These are phyloP conservation scores for Drosophila hamatofila DNA, from an alignment of 2,888 invertebrate species.

Conservation along the genomic window DNA sequence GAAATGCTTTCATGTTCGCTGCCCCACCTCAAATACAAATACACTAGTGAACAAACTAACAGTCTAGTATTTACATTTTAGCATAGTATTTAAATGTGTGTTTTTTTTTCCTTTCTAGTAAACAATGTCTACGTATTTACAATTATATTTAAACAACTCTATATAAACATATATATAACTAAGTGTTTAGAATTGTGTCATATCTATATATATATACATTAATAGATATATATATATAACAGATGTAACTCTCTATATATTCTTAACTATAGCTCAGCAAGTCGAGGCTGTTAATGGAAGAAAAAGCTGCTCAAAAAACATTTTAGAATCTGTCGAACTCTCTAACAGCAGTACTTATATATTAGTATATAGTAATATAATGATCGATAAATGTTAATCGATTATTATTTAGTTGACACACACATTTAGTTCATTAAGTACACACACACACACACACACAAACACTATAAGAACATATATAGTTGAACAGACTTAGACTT, in stretches of 20 bases:
- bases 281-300: slow-evolving; percentile 47
- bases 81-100: slow-evolving; percentile 71
- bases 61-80: slow-evolving; percentile 54
- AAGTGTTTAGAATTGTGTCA: slow-evolving; percentile 70
- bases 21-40: slow-evolving; percentile 1
- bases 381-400: slow-evolving; percentile 36
- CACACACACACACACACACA: slow-evolving; percentile 15
- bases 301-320: slow-evolving; percentile 25
- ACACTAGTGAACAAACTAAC: slow-evolving; percentile 19
- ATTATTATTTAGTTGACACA: slow-evolving; percentile 52
- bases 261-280: slow-evolving; percentile 49
- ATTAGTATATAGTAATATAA: slow-evolving; percentile 54
- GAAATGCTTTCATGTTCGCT: slow-evolving; percentile 29
- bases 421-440: slow-evolving; percentile 24
- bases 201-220: slow-evolving; percentile 47
- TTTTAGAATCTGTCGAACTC: slow-evolving; percentile 37
- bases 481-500: slow-evolving; percentile 61
- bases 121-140: slow-evolving; percentile 65
- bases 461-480: slow-evolving; percentile 35
- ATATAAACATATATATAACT: slow-evolving; percentile 28
- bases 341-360: slow-evolving; percentile 35
- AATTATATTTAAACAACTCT: slow-evolving; percentile 31
- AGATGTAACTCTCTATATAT: slow-evolving; percentile 46
- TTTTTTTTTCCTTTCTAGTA: slow-evolving; percentile 53
- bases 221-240: slow-evolving; percentile 32